Base-by-base conservation (phyloP, 2,888 invertebrate genomes). In the Cephus sareptanus region DNA sequence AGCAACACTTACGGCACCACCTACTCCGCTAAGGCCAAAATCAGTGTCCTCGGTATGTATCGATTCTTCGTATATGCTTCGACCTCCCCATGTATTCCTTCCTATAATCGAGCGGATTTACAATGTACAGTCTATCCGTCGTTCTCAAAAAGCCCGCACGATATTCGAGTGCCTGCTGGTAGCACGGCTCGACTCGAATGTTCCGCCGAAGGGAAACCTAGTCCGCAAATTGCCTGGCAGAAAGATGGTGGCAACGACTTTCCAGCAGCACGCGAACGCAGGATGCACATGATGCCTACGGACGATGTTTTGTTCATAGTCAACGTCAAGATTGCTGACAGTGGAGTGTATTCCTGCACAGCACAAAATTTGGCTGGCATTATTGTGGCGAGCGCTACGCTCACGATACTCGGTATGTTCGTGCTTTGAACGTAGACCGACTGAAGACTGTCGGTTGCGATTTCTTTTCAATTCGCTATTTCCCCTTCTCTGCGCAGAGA, bases 171-270 rank as follows among this genome's bases (percentile, higher is more conserved):
- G 4, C 95, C 95, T 89, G 96, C 97, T 30, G 98, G 98, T 12
- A 95, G 95, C 82, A 97, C 96, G 23, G 98, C 97, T 0, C 95
- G 95, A 78, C 93, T 99, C 37, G 97, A 98, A 88, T 99, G 99
- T 93, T 96, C 97, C 23, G 98, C 98, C 3, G 94, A 94, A 79
- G 98, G 98, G 1, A 96, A 96, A 88, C 98, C 98, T 0, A 92
- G 94, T 75, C 98, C 98, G 31, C 96, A 97, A 92, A 97, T 98
- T 85, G 96, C 96, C 0, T 96, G 97, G 96, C 96, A 97, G 87
- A 98, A 98, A 92, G 97, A 97, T 92, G 97, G 97, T n/a, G 97
- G 96, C 0, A 96, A 96, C 88, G 96, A 98, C 89, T 98, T 99
- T 91, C 98, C 98, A 11, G 98, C 99, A 9, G 98, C 98, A 12